Conservation (phyloP, 1,140 invertebrate species). For the Leguminivora glycinivorella region DNA sequence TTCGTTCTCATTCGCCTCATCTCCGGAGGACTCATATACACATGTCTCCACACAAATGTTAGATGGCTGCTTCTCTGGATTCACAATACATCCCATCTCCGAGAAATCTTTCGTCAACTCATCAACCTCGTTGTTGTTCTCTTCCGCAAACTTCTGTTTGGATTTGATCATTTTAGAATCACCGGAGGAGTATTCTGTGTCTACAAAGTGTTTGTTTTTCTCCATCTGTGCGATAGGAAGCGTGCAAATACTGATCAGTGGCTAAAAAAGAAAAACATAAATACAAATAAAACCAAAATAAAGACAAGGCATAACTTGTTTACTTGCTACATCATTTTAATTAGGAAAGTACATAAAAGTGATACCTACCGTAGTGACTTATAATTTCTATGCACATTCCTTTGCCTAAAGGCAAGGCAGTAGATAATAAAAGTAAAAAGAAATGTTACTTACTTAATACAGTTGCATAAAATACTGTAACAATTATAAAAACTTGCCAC, state of each 20-base stretch:
- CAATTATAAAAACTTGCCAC: neutral
- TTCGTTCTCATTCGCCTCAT: constrained; percentile 43
- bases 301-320: neutral
- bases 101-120: constrained; percentile 67
- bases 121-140: constrained; percentile 76
- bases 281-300: constrained; percentile 15
- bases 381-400: neutral
- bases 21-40: constrained; percentile 54
- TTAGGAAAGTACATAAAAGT: neutral
- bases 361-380: neutral
- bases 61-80: constrained; percentile 61
- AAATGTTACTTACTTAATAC: neutral
- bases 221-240: constrained; percentile 58
- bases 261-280: constrained; percentile 36
- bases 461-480: neutral
- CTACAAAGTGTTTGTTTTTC: constrained; percentile 54
- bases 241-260: constrained; percentile 43
- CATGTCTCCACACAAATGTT: constrained; percentile 69
- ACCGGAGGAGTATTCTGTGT: constrained; percentile 58
- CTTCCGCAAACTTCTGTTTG: constrained; percentile 66
- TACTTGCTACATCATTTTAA: neutral
- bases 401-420: too few species aligned
- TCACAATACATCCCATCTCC: constrained; percentile 74
- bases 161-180: constrained; percentile 62
- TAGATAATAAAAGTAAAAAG: neutral